Evolutionary conservation across 2,888 invertebrate genomes (phyloP).

Genomic region (Plebejus argus): DNA sequence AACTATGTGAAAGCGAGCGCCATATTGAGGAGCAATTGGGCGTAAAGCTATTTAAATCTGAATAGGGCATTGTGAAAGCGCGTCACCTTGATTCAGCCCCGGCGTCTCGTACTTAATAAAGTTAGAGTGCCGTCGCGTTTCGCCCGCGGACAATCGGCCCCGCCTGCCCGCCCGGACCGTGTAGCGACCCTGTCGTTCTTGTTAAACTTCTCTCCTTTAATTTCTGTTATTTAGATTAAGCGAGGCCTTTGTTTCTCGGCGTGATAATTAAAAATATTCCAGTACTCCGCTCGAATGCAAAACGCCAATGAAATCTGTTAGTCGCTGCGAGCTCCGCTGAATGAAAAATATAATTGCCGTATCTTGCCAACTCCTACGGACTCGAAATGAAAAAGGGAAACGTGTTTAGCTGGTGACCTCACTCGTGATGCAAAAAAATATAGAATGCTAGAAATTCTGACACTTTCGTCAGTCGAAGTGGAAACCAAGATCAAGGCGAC

Average conservation of each 20-base stretch:
- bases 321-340: background rate
- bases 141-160: conserved; percentile 53
- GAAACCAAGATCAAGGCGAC: background rate
- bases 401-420: background rate
- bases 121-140: conserved; percentile 63
- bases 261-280: conserved; percentile 35
- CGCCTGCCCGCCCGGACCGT: conserved; percentile 47
- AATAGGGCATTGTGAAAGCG: conserved; percentile 77
- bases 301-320: conserved; percentile 2
- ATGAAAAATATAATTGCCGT: background rate
- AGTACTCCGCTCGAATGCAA: background rate
- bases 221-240: conserved; percentile 32
- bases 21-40: conserved; percentile 78
- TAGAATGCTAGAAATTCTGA: background rate
- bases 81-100: conserved; percentile 72
- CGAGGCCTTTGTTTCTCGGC: conserved; percentile 28
- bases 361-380: background rate
- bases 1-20: conserved; percentile 71
- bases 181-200: conserved; percentile 53
- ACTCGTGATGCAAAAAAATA: background rate
- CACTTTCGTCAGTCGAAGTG: background rate
- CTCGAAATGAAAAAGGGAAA: background rate
- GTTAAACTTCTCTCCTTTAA: conserved; percentile 33
- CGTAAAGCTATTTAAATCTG: conserved; percentile 80
- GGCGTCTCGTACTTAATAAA: conserved; percentile 72